Percentiles rank a stretch among this genome's conserved stretches.
phyloP scores from a whole-genome alignment of 2,113 vertebrate genomes.

The Rhea pennata region DNA sequence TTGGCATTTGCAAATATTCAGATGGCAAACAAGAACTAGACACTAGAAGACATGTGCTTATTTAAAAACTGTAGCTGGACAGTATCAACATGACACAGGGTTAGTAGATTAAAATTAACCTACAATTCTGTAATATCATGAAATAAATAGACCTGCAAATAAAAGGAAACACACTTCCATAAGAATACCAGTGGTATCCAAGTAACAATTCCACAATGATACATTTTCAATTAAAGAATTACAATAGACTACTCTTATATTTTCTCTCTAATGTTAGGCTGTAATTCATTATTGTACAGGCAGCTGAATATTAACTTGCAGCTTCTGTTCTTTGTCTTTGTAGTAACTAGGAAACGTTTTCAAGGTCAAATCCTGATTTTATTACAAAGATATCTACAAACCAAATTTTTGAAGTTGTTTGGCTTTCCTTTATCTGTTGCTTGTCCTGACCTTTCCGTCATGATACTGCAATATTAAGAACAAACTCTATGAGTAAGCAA shows the following conservation, averaged over 20 bases:
- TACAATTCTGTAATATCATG: slow-evolving; percentile 36
- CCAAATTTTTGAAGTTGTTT: neutral
- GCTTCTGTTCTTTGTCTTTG: slow-evolving; percentile 44
- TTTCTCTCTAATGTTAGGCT: slow-evolving; percentile 5
- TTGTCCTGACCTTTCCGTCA: neutral
- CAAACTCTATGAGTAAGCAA: neutral
- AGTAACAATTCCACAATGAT: slow-evolving; percentile 37
- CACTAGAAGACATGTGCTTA: neutral
- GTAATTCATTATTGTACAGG: slow-evolving; percentile 4
- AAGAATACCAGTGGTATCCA: slow-evolving; percentile 23
- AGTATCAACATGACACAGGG: slow-evolving; percentile 39
- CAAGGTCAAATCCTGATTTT: slow-evolving; percentile 18
- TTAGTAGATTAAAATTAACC: slow-evolving; percentile 60
- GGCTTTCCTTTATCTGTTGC: neutral
- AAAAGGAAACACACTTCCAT: slow-evolving; percentile 64
- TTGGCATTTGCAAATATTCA: neutral
- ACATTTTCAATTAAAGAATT: slow-evolving; percentile 55
- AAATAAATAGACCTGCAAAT: slow-evolving; percentile 53
- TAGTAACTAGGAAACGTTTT: neutral
- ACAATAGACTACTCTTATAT: slow-evolving; percentile 7
- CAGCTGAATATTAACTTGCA: slow-evolving; percentile 33
- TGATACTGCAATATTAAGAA: neutral
- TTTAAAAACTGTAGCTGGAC: slow-evolving; percentile 39
- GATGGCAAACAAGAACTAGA: neutral
- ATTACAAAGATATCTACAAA: neutral